Percentiles rank a stretch among this genome's conserved stretches.
Evolutionary conservation across 2,888 invertebrate genomes (phyloP).

Genomic region (Acanthosoma haemorrhoidale): DNA sequence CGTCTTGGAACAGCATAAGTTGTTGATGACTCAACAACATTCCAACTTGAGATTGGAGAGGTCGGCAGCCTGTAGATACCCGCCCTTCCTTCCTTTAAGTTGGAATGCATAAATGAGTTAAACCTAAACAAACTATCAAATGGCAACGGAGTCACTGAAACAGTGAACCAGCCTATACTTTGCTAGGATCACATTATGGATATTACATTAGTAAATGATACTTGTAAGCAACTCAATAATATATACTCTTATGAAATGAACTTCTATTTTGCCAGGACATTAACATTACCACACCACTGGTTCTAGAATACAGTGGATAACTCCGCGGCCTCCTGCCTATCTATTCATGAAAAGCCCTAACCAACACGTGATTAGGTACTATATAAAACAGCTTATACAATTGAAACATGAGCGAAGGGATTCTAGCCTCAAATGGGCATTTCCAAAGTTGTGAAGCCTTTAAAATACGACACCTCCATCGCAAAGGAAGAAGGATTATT

Average conservation of each 20-base stretch:
- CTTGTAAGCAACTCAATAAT: conserved; percentile 2
- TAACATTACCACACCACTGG: background rate
- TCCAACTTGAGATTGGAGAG: too few relatives aligned
- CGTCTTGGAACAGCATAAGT: too few relatives aligned
- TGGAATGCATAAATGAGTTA: too few relatives aligned
- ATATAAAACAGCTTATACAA: background rate
- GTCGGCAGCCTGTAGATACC: too few relatives aligned
- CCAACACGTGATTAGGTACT: background rate
- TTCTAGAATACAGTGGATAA: background rate
- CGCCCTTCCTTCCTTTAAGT: too few relatives aligned
- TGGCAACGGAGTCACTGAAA: too few relatives aligned
- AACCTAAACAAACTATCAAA: too few relatives aligned
- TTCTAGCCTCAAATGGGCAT: background rate
- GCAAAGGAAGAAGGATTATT: conserved; percentile 1
- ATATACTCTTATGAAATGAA: background rate
- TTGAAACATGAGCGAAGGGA: background rate
- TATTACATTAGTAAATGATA: background rate
- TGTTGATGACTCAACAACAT: too few relatives aligned
- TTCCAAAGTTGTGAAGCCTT: background rate
- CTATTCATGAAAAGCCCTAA: too few relatives aligned
- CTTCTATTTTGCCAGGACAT: background rate
- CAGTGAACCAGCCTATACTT: too few relatives aligned
- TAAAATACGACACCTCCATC: background rate
- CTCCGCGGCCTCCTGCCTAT: background rate
- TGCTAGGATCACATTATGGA: too few relatives aligned